phyloP scores from a whole-genome alignment of 1,140 invertebrate genomes.

The Heliothis subflexa region DNA sequence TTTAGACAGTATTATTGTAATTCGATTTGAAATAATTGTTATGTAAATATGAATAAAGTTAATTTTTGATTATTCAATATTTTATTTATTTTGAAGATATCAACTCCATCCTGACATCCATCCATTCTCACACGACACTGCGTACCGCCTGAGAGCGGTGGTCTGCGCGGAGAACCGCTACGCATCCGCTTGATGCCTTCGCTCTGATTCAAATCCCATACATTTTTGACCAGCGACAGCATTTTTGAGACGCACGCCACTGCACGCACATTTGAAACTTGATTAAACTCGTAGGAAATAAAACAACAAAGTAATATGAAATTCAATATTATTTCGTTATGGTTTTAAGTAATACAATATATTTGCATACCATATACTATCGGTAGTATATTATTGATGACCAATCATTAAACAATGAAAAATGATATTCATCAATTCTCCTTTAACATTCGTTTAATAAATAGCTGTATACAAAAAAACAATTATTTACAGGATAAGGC shows the following conservation, averaged over 20 bases:
- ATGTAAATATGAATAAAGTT: constrained; percentile 34
- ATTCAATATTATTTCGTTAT: constrained; percentile 87
- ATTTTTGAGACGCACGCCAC: background rate
- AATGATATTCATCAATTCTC: constrained; percentile 84
- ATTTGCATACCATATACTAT: constrained; percentile 85
- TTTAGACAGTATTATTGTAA: constrained; percentile 29
- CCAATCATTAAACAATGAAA: constrained; percentile 85
- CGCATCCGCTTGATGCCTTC: too few species aligned
- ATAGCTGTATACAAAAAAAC: constrained; percentile 86
- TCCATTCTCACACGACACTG: too few species aligned
- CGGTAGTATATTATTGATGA: constrained; percentile 85
- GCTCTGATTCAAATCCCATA: too few species aligned
- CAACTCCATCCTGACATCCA: too few species aligned
- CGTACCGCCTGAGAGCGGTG: too few species aligned
- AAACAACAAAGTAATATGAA: constrained; percentile 82
- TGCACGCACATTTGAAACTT: too few species aligned
- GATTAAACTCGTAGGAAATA: too few species aligned
- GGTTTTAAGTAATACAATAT: constrained; percentile 86
- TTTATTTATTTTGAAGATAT: background rate
- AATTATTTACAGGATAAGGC: constrained; percentile 86
- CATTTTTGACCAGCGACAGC: too few species aligned
- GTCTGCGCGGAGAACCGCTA: too few species aligned
- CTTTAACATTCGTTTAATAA: constrained; percentile 86
- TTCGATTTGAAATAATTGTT: constrained; percentile 25
- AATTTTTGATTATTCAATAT: constrained; percentile 20